phyloP scores from a whole-genome alignment of 2,797 vertebrate genomes.

The Artibeus jamaicensis region DNA sequence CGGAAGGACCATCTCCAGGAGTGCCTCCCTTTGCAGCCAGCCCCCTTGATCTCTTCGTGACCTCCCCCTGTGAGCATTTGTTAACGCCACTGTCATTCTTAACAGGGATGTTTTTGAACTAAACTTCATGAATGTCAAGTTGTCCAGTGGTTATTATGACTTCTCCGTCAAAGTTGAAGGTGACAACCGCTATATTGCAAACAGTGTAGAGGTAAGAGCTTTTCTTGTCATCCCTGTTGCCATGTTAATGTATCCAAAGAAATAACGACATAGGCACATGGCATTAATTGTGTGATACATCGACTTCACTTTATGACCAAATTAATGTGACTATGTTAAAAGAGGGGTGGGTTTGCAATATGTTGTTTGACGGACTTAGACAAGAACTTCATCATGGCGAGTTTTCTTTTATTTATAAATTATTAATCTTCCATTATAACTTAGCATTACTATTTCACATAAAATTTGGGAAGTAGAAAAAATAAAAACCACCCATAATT shows the following conservation, averaged over 20 bases:
- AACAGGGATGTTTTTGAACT: conserved; percentile 92
- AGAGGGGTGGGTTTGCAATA: background rate
- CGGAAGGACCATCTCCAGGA: background rate
- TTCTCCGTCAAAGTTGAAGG: conserved; percentile 92
- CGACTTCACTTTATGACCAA: background rate
- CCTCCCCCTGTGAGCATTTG: background rate
- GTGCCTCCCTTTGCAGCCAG: background rate
- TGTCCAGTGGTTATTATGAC: conserved; percentile 96
- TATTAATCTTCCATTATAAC: background rate
- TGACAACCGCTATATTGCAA: conserved; percentile 92
- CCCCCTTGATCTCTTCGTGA: background rate
- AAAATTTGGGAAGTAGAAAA: conserved; percentile 39
- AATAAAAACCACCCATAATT: conserved; percentile 16
- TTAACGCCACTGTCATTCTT: conserved; percentile 49
- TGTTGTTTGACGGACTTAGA: background rate
- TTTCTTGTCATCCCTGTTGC: background rate
- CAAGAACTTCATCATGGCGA: background rate
- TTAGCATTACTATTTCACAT: background rate
- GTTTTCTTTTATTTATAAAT: background rate
- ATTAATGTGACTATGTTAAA: background rate
- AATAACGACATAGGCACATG: background rate
- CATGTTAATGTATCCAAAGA: background rate
- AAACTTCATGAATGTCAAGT: conserved; percentile 93
- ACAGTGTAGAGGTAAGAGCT: conserved; percentile 91
- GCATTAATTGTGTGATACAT: background rate